phyloP scores from a whole-genome alignment of 2,797 vertebrate species.

The Monodelphis domestica region DNA sequence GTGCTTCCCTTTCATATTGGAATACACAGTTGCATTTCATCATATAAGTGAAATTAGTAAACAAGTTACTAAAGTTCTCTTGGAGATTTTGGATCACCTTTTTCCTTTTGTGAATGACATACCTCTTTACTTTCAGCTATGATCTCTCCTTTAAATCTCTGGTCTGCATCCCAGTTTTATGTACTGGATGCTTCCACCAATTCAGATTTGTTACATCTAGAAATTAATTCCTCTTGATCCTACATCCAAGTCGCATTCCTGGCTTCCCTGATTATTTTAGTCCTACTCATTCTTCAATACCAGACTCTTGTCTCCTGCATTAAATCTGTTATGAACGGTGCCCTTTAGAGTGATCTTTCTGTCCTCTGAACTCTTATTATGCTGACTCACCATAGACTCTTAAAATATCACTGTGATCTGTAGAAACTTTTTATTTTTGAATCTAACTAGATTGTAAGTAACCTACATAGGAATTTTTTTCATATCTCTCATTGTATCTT shows the following conservation, averaged over 20 bases:
- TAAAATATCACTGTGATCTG: not conserved
- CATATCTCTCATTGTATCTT: not conserved
- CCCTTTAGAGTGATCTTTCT: not conserved
- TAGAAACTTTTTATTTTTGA: not conserved
- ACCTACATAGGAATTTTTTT: not conserved
- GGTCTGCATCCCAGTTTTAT: not conserved
- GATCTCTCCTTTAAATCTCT: not conserved
- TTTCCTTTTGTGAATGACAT: not conserved
- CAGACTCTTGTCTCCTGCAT: not conserved
- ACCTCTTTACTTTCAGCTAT: not conserved
- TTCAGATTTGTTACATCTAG: not conserved
- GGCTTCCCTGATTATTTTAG: not conserved
- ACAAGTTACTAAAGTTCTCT: not conserved
- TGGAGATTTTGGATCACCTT: not conserved
- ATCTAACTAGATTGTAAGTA: not conserved
- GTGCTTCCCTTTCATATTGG: conserved; percentile 6
- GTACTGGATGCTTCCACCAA: not conserved
- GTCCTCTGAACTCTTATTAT: not conserved
- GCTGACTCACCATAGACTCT: not conserved
- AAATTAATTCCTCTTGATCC: not conserved
- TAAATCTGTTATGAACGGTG: not conserved
- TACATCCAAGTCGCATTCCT: not conserved
- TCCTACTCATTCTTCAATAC: not conserved
- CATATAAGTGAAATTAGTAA: not conserved
- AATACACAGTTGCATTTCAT: not conserved